phyloP scores from a whole-genome alignment of 2,113 vertebrate species.

The Drymodes brunneopygia region DNA sequence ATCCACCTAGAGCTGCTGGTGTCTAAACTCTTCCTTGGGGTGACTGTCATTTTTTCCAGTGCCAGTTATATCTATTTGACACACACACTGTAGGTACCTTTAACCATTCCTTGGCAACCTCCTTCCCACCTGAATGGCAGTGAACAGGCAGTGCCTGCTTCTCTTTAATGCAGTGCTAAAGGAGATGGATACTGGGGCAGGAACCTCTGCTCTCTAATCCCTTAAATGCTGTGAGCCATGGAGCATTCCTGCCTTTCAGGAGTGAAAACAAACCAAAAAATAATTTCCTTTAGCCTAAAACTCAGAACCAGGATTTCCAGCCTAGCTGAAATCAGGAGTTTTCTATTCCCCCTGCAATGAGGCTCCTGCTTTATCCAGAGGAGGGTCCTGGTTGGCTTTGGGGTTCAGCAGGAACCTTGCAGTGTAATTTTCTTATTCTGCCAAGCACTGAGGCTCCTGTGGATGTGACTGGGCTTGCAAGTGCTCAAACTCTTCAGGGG shows the following conservation, averaged over 20 bases:
- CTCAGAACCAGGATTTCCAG: background rate
- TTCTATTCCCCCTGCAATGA: background rate
- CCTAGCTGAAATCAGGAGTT: background rate
- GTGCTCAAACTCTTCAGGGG: background rate
- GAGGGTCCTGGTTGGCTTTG: background rate
- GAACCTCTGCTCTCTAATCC: background rate
- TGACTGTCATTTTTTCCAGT: background rate
- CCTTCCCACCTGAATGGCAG: background rate
- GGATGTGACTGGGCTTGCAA: constrained; percentile 25
- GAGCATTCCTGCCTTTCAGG: background rate
- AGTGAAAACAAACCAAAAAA: background rate
- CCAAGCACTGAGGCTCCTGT: background rate
- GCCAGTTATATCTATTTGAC: background rate
- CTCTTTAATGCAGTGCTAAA: background rate
- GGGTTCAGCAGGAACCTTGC: background rate
- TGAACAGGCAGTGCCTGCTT: background rate
- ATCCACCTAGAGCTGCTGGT: background rate
- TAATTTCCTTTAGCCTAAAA: background rate
- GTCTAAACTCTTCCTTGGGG: background rate
- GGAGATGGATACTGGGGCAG: background rate
- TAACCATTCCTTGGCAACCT: background rate
- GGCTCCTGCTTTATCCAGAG: background rate
- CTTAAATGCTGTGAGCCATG: background rate
- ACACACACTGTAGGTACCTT: background rate
- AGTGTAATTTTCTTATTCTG: background rate